These are phyloP conservation scores for Tolmerus cingulatus DNA, from an alignment of 2,888 invertebrate genomes.

Conservation along the genomic window DNA sequence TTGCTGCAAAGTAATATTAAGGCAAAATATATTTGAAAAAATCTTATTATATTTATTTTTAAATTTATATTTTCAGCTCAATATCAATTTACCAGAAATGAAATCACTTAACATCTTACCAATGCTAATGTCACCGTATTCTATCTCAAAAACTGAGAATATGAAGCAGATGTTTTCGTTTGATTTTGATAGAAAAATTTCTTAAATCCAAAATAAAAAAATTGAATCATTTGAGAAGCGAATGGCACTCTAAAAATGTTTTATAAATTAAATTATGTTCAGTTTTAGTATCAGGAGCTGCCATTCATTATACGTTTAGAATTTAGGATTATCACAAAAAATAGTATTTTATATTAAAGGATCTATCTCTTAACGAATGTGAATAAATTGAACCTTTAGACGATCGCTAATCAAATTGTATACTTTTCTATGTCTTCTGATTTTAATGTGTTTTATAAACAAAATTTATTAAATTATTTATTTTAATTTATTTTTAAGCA, in stretches of 20 bases:
- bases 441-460: neutral
- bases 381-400: neutral
- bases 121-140: constrained; percentile 60
- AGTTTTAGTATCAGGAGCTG: neutral
- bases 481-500: constrained; percentile 15
- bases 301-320: neutral
- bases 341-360: neutral
- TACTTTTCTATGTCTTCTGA: neutral
- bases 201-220: constrained; percentile 12
- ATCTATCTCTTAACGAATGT: neutral
- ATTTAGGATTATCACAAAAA: neutral
- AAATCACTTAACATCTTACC: constrained; percentile 57
- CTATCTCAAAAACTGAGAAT: constrained; percentile 61
- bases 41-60: neutral
- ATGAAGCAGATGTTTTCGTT: constrained; percentile 59
- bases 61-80: constrained; percentile 53
- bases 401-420: neutral
- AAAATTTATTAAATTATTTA: constrained; percentile 19
- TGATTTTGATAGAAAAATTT: constrained; percentile 59
- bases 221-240: neutral
- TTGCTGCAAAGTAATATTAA: too few species aligned
- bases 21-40: neutral
- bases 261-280: neutral
- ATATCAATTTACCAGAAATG: constrained; percentile 59
- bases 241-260: neutral